Evolutionary conservation across 2,888 invertebrate species (phyloP), one percentile per base, ranked within the genome.

Genomic region (Folsomia candida): DNA sequence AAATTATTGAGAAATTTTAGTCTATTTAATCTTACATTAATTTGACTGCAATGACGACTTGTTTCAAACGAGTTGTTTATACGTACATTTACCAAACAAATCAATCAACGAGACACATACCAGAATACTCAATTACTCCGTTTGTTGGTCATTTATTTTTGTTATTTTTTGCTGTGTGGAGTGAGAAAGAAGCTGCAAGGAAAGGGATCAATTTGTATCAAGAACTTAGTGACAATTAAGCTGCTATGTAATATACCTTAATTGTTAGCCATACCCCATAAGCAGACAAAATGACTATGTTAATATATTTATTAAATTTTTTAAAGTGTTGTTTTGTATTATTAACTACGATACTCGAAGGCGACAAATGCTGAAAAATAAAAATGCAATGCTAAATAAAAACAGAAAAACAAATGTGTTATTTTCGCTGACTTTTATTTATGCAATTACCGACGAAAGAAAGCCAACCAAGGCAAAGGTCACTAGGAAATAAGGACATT

Each of bases 361-460:
- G 6, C n/a, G 18, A n/a, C n/a, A 20, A 4, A 54, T 54, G 22
- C n/a, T 54, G 54, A 54, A 54, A 54, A 54, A 54, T 54, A 54
- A 54, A 54, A 54, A 54, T 54, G 54, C 54, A 54, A 54, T 54
- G 6, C n/a, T 54, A 20, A 54, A 54, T 54, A 54, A 54, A 54
- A 54, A 54, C 4, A 54, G 54, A 54, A 54, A 54, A 54, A 54
- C 54, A 6, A 14, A 54, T 9, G 14, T 37, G 6, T 37, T 37
- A n/a, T 54, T 54, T 54, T 54, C 18, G 6, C 11, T 54, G 20
- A 54, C 9, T 47, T 47, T 47, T 22, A 54, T 9, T 14, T 37
- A 37, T 37, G 37, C 37, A 54, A 54, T 54, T 54, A 54, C 22
- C n/a, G 6, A 20, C 54, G 6, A 6, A 54, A 54, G 6, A 14